Percentiles rank a stretch among this genome's conserved stretches.
Evolutionary conservation across 2,113 vertebrate species (phyloP).

Genomic region (Melanostigma gelatinosum): DNA sequence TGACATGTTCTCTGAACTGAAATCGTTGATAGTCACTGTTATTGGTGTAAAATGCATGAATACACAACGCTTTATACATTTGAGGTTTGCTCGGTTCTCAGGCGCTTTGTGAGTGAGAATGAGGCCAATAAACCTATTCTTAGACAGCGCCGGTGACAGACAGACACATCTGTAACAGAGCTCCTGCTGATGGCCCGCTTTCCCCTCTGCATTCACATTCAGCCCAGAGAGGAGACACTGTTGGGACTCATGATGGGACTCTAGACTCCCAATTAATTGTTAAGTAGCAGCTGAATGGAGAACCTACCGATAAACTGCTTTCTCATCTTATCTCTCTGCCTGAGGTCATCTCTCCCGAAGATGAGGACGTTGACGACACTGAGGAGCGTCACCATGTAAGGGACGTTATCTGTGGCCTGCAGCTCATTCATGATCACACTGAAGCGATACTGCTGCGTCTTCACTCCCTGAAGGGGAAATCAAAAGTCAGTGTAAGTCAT

Average conservation of each 20-base stretch:
- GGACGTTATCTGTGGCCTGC: constrained; percentile 89
- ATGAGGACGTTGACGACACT: constrained; percentile 96
- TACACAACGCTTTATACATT: constrained; percentile 22
- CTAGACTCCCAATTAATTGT: constrained; percentile 4
- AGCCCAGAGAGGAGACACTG: too few species aligned
- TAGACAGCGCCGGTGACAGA: constrained; percentile 64
- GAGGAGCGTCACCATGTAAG: constrained; percentile 93
- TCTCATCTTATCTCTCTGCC: constrained; percentile 88
- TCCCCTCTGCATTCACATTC: constrained; percentile 31
- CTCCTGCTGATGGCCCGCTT: constrained; percentile 56
- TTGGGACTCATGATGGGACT: neutral
- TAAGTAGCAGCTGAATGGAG: neutral
- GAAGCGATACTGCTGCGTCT: constrained; percentile 96
- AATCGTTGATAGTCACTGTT: neutral
- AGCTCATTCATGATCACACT: constrained; percentile 95
- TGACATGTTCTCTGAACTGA: neutral
- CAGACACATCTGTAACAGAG: constrained; percentile 54
- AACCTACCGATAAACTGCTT: constrained; percentile 93
- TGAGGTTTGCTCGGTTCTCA: constrained; percentile 27
- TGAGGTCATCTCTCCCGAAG: constrained; percentile 90
- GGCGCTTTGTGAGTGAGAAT: constrained; percentile 54
- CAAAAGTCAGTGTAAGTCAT: constrained; percentile 16
- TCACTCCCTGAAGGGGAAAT: constrained; percentile 84
- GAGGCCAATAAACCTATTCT: constrained; percentile 73
- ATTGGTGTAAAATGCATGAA: constrained; percentile 22